A percentile compares a stretch with the other conserved stretches of the same genome.
Evolutionary conservation across 2,113 vertebrate genomes (phyloP).

Genomic region (Dascyllus trimaculatus): DNA sequence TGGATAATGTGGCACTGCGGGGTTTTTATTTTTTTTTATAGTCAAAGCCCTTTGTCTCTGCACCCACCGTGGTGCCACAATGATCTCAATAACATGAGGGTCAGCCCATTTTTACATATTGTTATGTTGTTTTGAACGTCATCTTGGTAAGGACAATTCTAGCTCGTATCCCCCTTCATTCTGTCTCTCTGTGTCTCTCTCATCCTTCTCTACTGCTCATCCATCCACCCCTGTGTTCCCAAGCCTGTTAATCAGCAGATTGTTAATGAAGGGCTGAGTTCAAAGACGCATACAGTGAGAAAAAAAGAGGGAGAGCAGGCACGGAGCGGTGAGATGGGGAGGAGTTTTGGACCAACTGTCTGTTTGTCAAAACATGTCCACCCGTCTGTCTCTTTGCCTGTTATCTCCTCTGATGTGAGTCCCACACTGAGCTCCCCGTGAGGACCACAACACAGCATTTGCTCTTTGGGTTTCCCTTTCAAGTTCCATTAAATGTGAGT

Average conservation of each 20-base stretch:
- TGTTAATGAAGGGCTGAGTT: slow-evolving; percentile 83
- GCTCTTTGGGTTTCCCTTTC: slow-evolving; percentile 80
- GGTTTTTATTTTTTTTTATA: neutral
- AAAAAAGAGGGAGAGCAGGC: slow-evolving; percentile 55
- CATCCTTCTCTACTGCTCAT: slow-evolving; percentile 56
- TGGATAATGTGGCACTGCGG: neutral
- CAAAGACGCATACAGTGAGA: slow-evolving; percentile 67
- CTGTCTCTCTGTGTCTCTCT: slow-evolving; percentile 1
- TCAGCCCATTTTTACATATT: neutral
- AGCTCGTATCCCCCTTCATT: slow-evolving; percentile 20
- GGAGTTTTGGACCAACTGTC: slow-evolving; percentile 80
- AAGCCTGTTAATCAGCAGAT: slow-evolving; percentile 82
- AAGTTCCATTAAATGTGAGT: slow-evolving; percentile 80
- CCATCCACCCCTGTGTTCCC: slow-evolving; percentile 68
- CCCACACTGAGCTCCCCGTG: slow-evolving; percentile 72
- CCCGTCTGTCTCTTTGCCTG: slow-evolving; percentile 62
- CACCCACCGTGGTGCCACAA: slow-evolving; percentile 1
- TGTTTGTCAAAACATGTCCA: slow-evolving; percentile 82
- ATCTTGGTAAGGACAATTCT: slow-evolving; percentile 13
- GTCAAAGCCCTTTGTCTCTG: neutral
- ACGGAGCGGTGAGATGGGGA: slow-evolving; percentile 63
- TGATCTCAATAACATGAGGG: slow-evolving; percentile 13
- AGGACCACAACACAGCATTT: slow-evolving; percentile 76
- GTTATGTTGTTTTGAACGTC: slow-evolving; percentile 28
- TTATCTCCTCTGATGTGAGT: slow-evolving; percentile 75